These are phyloP conservation scores for Pluvianellus socialis DNA, from an alignment of 2,113 vertebrate species.

Conservation along the genomic window DNA sequence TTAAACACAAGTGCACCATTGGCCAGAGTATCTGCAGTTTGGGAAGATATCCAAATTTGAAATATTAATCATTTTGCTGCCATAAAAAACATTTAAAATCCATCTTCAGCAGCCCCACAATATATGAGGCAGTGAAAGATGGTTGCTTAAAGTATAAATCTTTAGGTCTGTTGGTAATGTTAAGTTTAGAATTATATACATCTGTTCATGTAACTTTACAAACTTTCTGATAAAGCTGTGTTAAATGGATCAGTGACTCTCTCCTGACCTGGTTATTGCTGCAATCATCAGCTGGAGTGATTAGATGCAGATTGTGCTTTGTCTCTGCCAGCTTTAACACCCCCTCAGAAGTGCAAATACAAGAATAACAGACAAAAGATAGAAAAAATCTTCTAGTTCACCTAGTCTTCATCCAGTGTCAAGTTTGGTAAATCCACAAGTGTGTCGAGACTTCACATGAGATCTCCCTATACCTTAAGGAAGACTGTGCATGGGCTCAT, in stretches of 20 bases:
- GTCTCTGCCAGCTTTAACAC: background rate
- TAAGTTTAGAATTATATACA: constrained; percentile 7
- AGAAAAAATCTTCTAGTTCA: background rate
- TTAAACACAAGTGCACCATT: background rate
- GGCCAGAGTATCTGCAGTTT: background rate
- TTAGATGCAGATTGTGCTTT: background rate
- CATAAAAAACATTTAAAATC: background rate
- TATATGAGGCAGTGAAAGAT: constrained; percentile 40
- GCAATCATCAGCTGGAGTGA: constrained; percentile 6
- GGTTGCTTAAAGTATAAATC: constrained; percentile 21
- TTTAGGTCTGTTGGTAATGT: background rate
- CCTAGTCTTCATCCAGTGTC: background rate
- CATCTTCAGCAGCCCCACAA: background rate
- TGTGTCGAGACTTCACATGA: background rate
- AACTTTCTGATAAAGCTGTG: constrained; percentile 4
- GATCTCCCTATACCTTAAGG: background rate
- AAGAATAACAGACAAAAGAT: background rate
- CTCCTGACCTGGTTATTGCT: background rate
- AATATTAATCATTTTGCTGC: constrained; percentile 26
- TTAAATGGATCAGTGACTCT: constrained; percentile 18
- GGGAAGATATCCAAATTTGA: constrained; percentile 8
- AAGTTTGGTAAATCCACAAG: background rate
- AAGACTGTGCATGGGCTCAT: background rate
- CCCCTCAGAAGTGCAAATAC: background rate
- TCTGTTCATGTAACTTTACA: constrained; percentile 44